A percentile compares a stretch with the other conserved stretches of the same genome.
These are phyloP conservation scores for Phyllostomus discolor DNA, from an alignment of 2,113 vertebrate species.

Conservation along the genomic window DNA sequence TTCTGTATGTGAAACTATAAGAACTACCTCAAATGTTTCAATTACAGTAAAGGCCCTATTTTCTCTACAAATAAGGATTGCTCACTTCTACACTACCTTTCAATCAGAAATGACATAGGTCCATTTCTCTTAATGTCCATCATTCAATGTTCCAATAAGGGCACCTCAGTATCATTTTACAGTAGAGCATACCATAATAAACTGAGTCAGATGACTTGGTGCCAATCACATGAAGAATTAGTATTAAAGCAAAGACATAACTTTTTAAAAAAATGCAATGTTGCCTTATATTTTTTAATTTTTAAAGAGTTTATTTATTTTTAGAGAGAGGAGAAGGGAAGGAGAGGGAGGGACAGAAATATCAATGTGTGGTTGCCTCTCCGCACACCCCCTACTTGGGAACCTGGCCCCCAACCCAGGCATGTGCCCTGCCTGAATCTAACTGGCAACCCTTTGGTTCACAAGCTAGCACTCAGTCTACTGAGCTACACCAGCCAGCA, in stretches of 20 bases:
- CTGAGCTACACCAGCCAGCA: too few relatives aligned
- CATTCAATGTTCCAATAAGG: neutral
- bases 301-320: too few relatives aligned
- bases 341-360: too few relatives aligned
- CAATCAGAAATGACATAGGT: neutral
- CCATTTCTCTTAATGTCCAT: neutral
- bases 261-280: neutral
- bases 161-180: neutral
- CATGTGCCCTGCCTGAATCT: too few relatives aligned
- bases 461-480: too few relatives aligned
- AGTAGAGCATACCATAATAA: neutral
- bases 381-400: too few relatives aligned
- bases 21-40: constrained; percentile 15
- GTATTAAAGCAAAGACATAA: neutral
- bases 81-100: neutral
- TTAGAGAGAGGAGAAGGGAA: too few relatives aligned
- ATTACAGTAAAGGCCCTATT: neutral
- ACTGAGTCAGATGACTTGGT: neutral
- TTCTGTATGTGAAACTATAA: neutral
- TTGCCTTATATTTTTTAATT: too few relatives aligned
- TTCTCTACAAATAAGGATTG: neutral
- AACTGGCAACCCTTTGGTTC: too few relatives aligned
- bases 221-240: neutral
- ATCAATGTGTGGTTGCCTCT: too few relatives aligned
- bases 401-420: too few relatives aligned